Percentiles rank a stretch among this genome's conserved stretches.
These are phyloP conservation scores for Circaetus gallicus DNA, from an alignment of 2,113 vertebrate species.

Conservation along the genomic window DNA sequence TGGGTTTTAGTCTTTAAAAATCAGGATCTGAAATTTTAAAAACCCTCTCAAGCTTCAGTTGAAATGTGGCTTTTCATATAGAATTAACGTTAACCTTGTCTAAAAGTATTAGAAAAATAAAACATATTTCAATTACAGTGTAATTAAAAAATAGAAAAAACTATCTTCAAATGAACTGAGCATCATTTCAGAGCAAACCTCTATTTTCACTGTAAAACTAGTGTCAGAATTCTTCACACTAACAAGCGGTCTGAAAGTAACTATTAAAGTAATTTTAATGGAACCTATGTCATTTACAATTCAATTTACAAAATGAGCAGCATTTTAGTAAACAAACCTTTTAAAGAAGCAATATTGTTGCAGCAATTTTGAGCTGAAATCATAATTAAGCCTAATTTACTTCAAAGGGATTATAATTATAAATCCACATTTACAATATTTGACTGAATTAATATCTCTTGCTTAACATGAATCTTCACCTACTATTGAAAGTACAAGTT, in stretches of 20 bases:
- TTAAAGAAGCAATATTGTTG: not conserved
- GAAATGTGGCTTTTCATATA: not conserved
- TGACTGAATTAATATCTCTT: not conserved
- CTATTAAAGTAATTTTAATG: not conserved
- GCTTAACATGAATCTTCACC: fast-evolving
- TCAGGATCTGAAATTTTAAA: not conserved
- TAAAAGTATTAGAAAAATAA: not conserved
- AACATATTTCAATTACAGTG: not conserved
- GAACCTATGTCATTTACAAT: not conserved
- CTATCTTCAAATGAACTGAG: not conserved
- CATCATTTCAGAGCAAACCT: not conserved
- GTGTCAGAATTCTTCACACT: not conserved
- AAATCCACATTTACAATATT: not conserved
- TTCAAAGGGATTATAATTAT: not conserved
- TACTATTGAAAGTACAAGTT: not conserved
- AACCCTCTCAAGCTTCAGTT: not conserved
- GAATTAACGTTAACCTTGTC: not conserved
- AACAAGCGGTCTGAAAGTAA: not conserved
- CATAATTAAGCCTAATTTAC: not conserved
- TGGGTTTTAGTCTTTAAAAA: not conserved
- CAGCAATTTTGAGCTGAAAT: not conserved
- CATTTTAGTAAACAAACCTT: not conserved
- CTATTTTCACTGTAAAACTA: not conserved
- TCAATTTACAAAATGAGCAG: not conserved
- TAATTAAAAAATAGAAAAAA: not conserved